A percentile compares a stretch with the other conserved stretches of the same genome.
Conservation (phyloP, 2,113 vertebrate species). For the Aramus guarauna region DNA sequence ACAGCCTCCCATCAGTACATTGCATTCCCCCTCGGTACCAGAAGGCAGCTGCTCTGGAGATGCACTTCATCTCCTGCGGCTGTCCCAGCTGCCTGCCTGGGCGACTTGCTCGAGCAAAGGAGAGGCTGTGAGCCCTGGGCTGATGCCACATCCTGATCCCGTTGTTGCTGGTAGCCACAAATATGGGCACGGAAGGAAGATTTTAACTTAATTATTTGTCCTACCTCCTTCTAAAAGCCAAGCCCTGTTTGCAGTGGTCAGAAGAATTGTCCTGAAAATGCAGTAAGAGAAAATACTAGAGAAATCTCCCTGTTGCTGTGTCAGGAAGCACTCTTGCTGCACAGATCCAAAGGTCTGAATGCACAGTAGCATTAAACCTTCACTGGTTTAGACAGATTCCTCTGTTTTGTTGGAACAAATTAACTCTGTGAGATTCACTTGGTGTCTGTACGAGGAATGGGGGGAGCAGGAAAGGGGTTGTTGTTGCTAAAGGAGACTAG, state of each 20-base stretch:
- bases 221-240: background rate
- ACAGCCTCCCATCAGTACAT: constrained; percentile 56
- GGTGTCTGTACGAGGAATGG: background rate
- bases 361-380: constrained; percentile 46
- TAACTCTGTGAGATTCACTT: background rate
- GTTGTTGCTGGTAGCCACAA: background rate
- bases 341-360: background rate
- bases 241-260: background rate
- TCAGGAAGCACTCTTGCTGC: background rate
- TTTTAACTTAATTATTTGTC: background rate
- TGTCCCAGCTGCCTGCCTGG: background rate
- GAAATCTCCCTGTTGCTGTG: background rate
- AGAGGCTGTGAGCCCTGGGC: background rate
- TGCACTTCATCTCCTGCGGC: background rate
- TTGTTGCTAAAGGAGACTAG: constrained; percentile 37
- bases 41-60: constrained; percentile 54
- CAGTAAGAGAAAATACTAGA: background rate
- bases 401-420: constrained; percentile 33
- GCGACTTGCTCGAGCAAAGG: background rate
- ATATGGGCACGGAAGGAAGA: background rate
- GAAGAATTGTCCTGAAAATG: background rate
- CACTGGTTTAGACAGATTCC: constrained; percentile 3
- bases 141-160: background rate
- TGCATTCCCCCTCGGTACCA: constrained; percentile 41
- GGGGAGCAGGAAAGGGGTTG: background rate